Base-by-base conservation (phyloP, 2,113 vertebrate species). In the Hemichromis elongatus region DNA sequence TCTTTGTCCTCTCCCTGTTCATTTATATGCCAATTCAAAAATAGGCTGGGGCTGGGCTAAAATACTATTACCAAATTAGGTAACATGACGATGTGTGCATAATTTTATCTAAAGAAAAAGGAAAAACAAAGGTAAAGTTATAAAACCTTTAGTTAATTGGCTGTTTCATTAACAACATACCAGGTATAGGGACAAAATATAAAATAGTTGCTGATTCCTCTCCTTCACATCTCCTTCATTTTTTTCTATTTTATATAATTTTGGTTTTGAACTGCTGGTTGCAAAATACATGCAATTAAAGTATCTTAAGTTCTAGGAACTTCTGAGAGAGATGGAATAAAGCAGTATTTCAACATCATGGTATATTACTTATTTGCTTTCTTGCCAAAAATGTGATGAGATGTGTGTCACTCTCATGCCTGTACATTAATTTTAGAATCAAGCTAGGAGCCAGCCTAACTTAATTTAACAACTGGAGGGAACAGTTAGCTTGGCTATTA, bases 21-120 rank as follows among this genome's bases (percentile, higher is more conserved):
- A 83, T 92, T 82, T 83, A 83, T 78, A 70, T 85, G 73, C 50
- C 75, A 81, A 87, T 81, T 87, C 79, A 80, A n/a, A 82, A 35
- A 80, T 16, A 5, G 45, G 24, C 55, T 14, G 37, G 40, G n/a
- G 50, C 40, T 12, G 56, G 42, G 56, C 11, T 81, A 28, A 80
- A 78, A 86, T 26, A 59, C 26, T 3, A 24, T 86, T 84, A 70
- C 9, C 28, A 86, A 11, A 85, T 52, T 83, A 77, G 68, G 75
- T 57, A 50, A 82, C 14, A 14, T 42, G 26, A 54, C 13, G 6
- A 35, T 26, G 73, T 26, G 28, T 35, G 19, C 21, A 40, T 9
- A 45, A 42, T 61, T 47, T 79, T 42, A 35, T 33, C n/a, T 35
- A 79, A 79, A 79, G 57, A 37, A 59, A 4, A 24, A 35, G 47